Evolutionary conservation across 2,113 vertebrate species (phyloP), one percentile per base, ranked within the genome.

Genomic region (Anthoscopus minutus): DNA sequence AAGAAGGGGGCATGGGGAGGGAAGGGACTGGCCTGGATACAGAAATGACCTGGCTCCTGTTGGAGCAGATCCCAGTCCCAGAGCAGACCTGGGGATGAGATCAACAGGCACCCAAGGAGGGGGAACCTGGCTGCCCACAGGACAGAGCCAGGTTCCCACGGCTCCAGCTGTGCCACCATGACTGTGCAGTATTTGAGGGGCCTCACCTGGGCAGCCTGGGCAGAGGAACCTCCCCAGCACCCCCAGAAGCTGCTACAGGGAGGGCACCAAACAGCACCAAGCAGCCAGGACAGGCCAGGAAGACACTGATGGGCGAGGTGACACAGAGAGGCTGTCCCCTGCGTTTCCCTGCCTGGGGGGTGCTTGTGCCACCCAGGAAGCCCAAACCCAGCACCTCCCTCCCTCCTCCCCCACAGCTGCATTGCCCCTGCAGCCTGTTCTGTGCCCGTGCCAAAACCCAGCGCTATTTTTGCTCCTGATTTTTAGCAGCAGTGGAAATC

Each of bases 381-480:
- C 81, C 84, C 81, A 65, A 91, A 89, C 27, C 30, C 3, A 83
- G 51, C 2, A 0, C 61, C 48, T 94, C 38, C 56, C 38, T 94
- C 81, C 87, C 81, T 94, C 89, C 89, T 86, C 81, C 64, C 90
- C 79, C 4, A 9, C 93, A 91, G 92, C 94, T 94, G 94, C 93
- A 96, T 83, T 89, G 93, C 87, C 94, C 96, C 93, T 96, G 93
- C 94, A 96, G 94, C 94, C 92, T 95, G 81, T 81, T 94, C 84
- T 92, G 90, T 88, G 74, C 79, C 92, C 18, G 17, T 94, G 93
- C 92, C 95, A 96, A 95, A 96, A 94, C 92, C 79, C 86, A 86
- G 56, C 0, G 67, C 94, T 96, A 95, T 96, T 95, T 96, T 95
- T 95, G 95, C 88, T 92, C 81, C 71, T 9, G 5, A 28, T 81